Evolutionary conservation across 2,888 invertebrate genomes (phyloP).

Genomic region (Augiades crinisus): DNA sequence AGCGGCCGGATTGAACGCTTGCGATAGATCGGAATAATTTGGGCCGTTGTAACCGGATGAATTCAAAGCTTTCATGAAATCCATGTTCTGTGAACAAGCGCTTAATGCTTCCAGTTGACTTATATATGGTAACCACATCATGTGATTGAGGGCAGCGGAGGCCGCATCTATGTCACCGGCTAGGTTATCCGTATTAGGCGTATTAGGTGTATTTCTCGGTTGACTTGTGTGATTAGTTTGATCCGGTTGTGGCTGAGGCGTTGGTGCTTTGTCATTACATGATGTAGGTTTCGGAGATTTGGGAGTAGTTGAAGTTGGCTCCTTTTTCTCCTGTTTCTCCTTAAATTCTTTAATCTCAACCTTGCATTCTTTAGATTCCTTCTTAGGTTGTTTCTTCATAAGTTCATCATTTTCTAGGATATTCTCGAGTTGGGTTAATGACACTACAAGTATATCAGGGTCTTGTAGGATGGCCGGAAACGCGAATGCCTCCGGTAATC

Average conservation of each 20-base stretch:
- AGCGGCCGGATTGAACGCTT: constrained; percentile 68
- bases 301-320: constrained; percentile 38
- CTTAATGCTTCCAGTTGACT: constrained; percentile 83
- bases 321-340: constrained; percentile 34
- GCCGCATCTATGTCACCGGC: constrained; percentile 86
- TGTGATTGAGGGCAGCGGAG: constrained; percentile 85
- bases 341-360: neutral
- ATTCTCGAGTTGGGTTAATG: constrained; percentile 86
- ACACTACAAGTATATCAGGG: constrained; percentile 89
- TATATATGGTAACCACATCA: constrained; percentile 88
- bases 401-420: constrained; percentile 78
- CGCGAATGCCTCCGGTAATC: constrained; percentile 87
- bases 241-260: constrained; percentile 44
- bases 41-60: constrained; percentile 70
- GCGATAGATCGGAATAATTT: constrained; percentile 74
- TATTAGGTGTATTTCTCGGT: constrained; percentile 58
- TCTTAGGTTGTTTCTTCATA: neutral
- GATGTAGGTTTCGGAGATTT: constrained; percentile 45
- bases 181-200: constrained; percentile 66
- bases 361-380: neutral
- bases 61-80: constrained; percentile 81
- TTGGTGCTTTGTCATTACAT: constrained; percentile 43
- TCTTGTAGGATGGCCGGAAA: constrained; percentile 87
- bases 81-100: constrained; percentile 79
- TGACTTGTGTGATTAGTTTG: constrained; percentile 43